Percentiles rank a stretch among this genome's conserved stretches.
These are phyloP conservation scores for Nycticorax nycticorax DNA, from an alignment of 2,113 vertebrate species.

Conservation along the genomic window DNA sequence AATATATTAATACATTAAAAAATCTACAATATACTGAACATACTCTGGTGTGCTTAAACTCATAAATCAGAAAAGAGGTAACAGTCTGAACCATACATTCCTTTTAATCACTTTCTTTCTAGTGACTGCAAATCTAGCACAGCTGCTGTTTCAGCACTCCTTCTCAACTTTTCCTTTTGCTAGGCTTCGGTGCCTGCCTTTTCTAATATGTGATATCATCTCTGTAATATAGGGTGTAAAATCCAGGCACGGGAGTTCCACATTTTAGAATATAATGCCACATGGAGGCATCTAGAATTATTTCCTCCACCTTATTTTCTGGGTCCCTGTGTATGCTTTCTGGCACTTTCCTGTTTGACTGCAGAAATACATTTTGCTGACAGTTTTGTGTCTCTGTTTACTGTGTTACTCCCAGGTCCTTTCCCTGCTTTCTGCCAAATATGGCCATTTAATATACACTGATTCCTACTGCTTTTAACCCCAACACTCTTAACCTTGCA, in stretches of 20 bases:
- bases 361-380: conserved; percentile 3
- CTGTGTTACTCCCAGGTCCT: neutral
- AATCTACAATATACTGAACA: neutral
- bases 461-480: neutral
- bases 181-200: neutral
- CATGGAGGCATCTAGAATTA: neutral
- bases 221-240: neutral
- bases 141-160: neutral
- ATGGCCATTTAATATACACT: neutral
- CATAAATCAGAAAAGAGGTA: neutral
- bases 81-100: neutral
- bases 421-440: neutral
- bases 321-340: neutral
- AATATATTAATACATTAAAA: neutral
- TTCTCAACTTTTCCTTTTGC: neutral
- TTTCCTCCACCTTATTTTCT: neutral
- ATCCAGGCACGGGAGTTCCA: neutral
- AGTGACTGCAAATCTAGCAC: neutral
- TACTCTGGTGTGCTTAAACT: neutral
- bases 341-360: neutral
- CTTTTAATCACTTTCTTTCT: neutral
- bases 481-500: neutral
- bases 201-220: neutral
- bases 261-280: neutral
- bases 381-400: conserved; percentile 15